phyloP scores from a whole-genome alignment of 2,888 invertebrate genomes.

The Nymphalis c-album region DNA sequence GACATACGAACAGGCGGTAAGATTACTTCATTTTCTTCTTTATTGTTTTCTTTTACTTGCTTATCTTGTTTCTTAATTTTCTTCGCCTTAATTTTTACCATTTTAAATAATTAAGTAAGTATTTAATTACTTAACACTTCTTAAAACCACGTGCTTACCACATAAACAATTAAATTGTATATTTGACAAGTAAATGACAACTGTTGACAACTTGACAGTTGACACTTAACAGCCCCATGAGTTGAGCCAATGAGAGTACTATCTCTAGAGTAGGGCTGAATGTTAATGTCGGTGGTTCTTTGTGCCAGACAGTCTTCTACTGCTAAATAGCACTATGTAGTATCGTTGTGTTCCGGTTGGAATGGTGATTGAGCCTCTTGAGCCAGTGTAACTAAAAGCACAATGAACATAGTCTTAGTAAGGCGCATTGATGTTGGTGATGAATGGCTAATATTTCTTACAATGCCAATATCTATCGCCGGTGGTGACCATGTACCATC shows the following conservation, averaged over 20 bases:
- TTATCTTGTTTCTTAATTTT: conserved; percentile 65
- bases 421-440: too few relatives aligned
- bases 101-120: conserved; percentile 39
- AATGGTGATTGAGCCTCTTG: too few relatives aligned
- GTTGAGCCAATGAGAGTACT: not conserved
- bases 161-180: not conserved
- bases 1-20: conserved; percentile 84
- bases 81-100: conserved; percentile 68
- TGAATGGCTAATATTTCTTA: too few relatives aligned
- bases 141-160: conserved; percentile 33
- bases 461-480: too few relatives aligned
- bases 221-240: not conserved
- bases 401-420: too few relatives aligned
- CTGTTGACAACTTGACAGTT: not conserved
- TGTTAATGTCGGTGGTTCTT: too few relatives aligned
- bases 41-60: conserved; percentile 54
- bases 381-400: too few relatives aligned
- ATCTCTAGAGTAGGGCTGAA: too few relatives aligned
- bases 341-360: too few relatives aligned
- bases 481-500: too few relatives aligned
- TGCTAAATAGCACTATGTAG: too few relatives aligned
- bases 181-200: not conserved
- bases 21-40: conserved; percentile 59
- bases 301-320: too few relatives aligned
- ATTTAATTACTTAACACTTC: not conserved